A percentile compares a stretch with the other conserved stretches of the same genome.
phyloP scores from a whole-genome alignment of 2,113 vertebrate species.

The Proterorhinus semilunaris region DNA sequence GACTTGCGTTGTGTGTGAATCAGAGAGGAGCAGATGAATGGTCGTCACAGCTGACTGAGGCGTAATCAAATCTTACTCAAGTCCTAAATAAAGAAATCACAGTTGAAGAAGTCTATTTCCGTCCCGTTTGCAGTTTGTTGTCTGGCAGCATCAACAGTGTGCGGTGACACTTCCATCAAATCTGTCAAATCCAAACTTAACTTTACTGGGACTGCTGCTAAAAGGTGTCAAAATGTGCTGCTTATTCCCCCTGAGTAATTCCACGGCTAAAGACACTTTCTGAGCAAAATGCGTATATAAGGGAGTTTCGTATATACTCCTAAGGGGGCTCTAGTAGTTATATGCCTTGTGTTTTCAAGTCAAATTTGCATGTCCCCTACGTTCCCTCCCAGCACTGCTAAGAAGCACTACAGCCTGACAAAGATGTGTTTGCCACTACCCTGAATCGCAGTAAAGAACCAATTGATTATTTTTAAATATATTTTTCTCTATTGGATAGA shows the following conservation, averaged over 20 bases:
- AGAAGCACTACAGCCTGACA: no score
- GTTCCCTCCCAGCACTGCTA: no score
- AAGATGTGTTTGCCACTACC: no score
- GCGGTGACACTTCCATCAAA: conserved; percentile 3
- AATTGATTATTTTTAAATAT: no score
- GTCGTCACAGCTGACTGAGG: neutral
- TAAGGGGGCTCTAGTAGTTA: no score
- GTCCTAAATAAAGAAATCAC: conserved; percentile 3
- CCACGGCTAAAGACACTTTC: neutral
- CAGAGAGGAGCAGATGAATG: neutral
- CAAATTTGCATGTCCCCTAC: no score
- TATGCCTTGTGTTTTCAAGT: no score
- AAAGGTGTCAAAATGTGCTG: neutral
- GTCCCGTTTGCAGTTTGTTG: neutral
- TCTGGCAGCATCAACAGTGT: neutral
- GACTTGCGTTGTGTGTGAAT: neutral
- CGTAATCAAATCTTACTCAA: conserved; percentile 1
- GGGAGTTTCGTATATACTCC: no score
- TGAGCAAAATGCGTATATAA: no score
- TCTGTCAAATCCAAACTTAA: neutral
- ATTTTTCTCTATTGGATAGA: no score
- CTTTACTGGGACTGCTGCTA: neutral
- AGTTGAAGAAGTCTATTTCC: neutral
- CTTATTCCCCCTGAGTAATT: neutral
- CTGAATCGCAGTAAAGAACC: no score